These are phyloP conservation scores for Centropus bengalensis DNA, from an alignment of 2,113 vertebrate genomes.

Conservation along the genomic window DNA sequence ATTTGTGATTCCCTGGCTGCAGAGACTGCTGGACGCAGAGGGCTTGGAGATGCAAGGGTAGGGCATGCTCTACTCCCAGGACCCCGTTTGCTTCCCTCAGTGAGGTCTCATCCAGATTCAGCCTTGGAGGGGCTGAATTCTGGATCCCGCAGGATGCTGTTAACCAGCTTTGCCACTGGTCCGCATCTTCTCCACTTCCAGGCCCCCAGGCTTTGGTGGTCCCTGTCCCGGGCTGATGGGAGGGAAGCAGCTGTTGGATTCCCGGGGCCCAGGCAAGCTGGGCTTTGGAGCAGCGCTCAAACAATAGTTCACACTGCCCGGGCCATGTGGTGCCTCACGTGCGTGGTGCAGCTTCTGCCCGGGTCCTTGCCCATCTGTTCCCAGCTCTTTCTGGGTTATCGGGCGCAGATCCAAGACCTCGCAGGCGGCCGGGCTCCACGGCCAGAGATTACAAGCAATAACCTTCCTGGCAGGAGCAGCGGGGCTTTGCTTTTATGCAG, in stretches of 20 bases:
- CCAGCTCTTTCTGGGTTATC: constrained; percentile 80
- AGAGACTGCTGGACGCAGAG: background rate
- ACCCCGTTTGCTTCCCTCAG: background rate
- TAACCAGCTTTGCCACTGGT: rapidly evolving
- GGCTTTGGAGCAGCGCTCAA: constrained; percentile 59
- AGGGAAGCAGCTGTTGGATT: constrained; percentile 58
- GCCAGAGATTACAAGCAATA: constrained; percentile 87
- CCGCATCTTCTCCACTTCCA: background rate
- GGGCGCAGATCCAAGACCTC: constrained; percentile 79
- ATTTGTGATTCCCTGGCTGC: background rate
- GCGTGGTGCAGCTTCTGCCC: constrained; percentile 81
- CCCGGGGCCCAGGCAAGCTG: background rate
- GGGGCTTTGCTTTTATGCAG: constrained; percentile 94
- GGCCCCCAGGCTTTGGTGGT: background rate
- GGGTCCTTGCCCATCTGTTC: constrained; percentile 89
- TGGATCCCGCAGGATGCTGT: background rate
- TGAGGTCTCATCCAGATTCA: background rate
- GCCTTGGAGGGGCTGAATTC: background rate
- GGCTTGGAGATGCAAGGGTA: background rate
- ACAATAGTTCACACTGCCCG: constrained; percentile 74
- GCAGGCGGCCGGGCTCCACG: constrained; percentile 83
- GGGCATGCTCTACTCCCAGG: background rate
- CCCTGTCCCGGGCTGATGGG: background rate
- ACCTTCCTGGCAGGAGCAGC: constrained; percentile 88
- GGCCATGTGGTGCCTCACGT: constrained; percentile 77